Evolutionary conservation across 2,888 invertebrate species (phyloP).

Genomic region (Heliconius aoede): DNA sequence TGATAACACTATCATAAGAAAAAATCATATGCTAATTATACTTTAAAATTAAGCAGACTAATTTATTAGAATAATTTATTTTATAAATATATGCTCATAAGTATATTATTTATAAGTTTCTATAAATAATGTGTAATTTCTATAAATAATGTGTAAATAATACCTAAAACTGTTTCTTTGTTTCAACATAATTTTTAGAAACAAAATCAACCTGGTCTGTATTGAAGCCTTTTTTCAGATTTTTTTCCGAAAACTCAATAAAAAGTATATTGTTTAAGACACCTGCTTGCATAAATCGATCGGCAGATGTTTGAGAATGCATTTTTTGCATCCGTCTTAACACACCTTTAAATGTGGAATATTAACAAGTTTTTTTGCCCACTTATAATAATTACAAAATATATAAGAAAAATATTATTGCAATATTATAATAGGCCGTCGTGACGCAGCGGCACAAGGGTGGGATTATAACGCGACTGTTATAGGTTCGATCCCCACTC

Average conservation of each 20-base stretch:
- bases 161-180: no score
- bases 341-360: constrained; percentile 48
- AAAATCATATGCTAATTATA: neutral
- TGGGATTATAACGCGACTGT: no score
- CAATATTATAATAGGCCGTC: no score
- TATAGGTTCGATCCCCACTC: no score
- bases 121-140: neutral
- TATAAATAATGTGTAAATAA: neutral
- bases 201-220: constrained; percentile 2
- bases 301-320: constrained; percentile 56
- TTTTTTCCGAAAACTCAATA: constrained; percentile 37
- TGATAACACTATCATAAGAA: neutral
- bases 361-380: constrained; percentile 31
- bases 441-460: no score
- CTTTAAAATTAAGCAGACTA: neutral
- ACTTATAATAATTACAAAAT: constrained; percentile 7
- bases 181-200: neutral
- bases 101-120: neutral
- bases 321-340: constrained; percentile 46
- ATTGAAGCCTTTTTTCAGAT: constrained; percentile 35
- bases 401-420: neutral
- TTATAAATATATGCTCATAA: no score
- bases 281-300: constrained; percentile 59
- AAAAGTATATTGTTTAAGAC: constrained; percentile 47
- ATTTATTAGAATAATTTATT: no score